phyloP scores from a whole-genome alignment of 1,140 invertebrate species.

The Megathymus violae region DNA sequence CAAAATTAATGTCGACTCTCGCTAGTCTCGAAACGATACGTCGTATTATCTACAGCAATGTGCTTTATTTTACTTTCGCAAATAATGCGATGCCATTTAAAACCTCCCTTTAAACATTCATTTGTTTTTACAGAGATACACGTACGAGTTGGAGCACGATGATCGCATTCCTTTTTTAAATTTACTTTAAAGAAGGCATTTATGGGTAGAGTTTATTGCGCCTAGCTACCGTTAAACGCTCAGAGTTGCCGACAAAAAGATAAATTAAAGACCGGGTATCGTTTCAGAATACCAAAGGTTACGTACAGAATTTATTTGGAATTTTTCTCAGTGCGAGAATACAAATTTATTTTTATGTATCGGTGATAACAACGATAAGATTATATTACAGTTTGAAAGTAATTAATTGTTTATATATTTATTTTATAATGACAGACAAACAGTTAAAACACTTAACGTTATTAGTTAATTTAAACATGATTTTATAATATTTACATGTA shows the following conservation, averaged over 20 bases:
- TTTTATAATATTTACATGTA: too few relatives aligned
- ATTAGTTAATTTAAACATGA: too few relatives aligned
- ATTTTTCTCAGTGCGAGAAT: not conserved
- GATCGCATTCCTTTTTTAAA: conserved; percentile 13
- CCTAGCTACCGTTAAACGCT: conserved; percentile 17
- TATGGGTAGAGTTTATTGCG: conserved; percentile 19
- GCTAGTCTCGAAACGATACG: conserved; percentile 25
- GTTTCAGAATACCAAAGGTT: conserved; percentile 6
- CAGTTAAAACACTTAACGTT: too few relatives aligned
- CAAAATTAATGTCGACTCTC: conserved; percentile 28
- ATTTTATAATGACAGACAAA: too few relatives aligned
- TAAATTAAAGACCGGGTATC: not conserved
- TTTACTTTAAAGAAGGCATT: conserved; percentile 16
- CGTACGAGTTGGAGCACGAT: not conserved
- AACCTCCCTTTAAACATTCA: conserved; percentile 10
- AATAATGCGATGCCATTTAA: conserved; percentile 20
- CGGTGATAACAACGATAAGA: not conserved
- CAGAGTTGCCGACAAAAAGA: conserved; percentile 3
- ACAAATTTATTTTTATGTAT: not conserved
- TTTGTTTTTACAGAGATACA: conserved; percentile 8
- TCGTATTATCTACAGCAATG: conserved; percentile 29
- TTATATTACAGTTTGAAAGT: not conserved
- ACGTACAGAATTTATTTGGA: not conserved
- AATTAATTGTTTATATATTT: not conserved
- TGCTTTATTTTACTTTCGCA: conserved; percentile 30